Evolutionary conservation across 2,113 vertebrate genomes (phyloP).

Genomic region (Toxotes jaculatrix): DNA sequence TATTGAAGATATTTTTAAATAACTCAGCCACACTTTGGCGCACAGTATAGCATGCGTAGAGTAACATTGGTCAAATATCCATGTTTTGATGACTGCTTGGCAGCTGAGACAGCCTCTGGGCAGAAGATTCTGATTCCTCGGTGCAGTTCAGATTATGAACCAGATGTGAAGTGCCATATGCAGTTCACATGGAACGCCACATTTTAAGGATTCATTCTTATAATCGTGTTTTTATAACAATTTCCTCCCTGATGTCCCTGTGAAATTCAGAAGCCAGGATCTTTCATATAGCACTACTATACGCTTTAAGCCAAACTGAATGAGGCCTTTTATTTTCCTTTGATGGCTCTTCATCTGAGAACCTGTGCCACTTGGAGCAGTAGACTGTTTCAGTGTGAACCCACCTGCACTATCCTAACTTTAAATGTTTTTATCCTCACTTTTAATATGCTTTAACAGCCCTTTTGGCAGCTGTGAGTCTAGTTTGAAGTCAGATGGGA

Average conservation of each 20-base stretch:
- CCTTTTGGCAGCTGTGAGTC: slow-evolving; percentile 45
- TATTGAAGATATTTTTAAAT: slow-evolving; percentile 11
- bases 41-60: slow-evolving; percentile 6
- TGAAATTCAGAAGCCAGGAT: slow-evolving; percentile 39
- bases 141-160: slow-evolving; percentile 46
- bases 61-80: slow-evolving; percentile 45
- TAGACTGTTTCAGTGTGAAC: slow-evolving; percentile 15
- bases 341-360: slow-evolving; percentile 30
- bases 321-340: slow-evolving; percentile 44
- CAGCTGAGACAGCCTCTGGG: slow-evolving; percentile 35
- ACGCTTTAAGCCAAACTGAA: slow-evolving; percentile 2
- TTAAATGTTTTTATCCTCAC: slow-evolving; percentile 46
- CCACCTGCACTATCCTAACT: slow-evolving; percentile 10
- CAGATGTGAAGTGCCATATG: slow-evolving; percentile 68
- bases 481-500: slow-evolving; percentile 54
- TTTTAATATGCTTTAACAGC: slow-evolving; percentile 52
- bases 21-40: slow-evolving; percentile 12
- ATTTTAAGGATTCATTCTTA: slow-evolving; percentile 54
- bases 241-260: slow-evolving; percentile 28
- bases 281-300: background rate
- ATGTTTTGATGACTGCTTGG: slow-evolving; percentile 64
- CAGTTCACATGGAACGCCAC: slow-evolving; percentile 48
- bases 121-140: slow-evolving; percentile 45
- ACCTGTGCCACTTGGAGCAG: slow-evolving; percentile 36
- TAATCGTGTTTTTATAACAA: slow-evolving; percentile 35